Percentiles rank a stretch among this genome's conserved stretches.
phyloP scores from a whole-genome alignment of 2,797 vertebrate genomes.

The Hydrocynus forskahlii region DNA sequence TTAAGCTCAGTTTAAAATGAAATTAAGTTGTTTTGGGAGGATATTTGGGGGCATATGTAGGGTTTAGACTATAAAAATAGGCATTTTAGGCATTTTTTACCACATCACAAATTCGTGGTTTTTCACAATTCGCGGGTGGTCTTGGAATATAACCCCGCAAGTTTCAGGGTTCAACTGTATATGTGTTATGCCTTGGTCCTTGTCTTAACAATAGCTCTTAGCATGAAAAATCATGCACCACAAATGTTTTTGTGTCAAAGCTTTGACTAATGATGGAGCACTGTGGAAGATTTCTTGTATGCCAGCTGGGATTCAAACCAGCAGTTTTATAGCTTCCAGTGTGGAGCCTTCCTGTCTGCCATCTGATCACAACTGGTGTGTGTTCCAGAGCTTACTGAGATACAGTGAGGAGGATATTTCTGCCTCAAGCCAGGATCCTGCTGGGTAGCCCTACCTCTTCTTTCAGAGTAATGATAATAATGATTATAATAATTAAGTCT shows the following conservation, averaged over 20 bases:
- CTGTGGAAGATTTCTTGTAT: not conserved
- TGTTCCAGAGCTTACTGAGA: constrained; percentile 9
- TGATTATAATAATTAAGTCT: no score
- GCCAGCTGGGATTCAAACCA: not conserved
- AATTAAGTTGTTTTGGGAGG: no score
- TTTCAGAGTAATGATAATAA: not conserved
- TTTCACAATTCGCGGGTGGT: no score
- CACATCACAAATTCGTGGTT: no score
- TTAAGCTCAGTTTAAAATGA: no score
- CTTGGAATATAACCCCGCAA: no score
- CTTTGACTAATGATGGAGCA: not conserved
- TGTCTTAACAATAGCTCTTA: not conserved
- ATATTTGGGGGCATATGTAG: no score
- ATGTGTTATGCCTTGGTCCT: not conserved
- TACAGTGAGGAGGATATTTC: not conserved
- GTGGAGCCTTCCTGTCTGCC: not conserved
- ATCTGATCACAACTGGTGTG: not conserved
- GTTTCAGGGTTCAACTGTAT: no score
- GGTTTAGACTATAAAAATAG: no score
- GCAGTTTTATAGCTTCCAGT: not conserved
- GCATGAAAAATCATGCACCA: not conserved
- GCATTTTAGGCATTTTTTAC: no score
- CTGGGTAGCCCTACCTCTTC: not conserved
- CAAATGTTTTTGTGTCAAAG: no score
- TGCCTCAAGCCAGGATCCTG: not conserved